A percentile compares a stretch with the other conserved stretches of the same genome.
These are phyloP conservation scores for Listronotus bonariensis DNA, from an alignment of 1,140 invertebrate species.

Conservation along the genomic window DNA sequence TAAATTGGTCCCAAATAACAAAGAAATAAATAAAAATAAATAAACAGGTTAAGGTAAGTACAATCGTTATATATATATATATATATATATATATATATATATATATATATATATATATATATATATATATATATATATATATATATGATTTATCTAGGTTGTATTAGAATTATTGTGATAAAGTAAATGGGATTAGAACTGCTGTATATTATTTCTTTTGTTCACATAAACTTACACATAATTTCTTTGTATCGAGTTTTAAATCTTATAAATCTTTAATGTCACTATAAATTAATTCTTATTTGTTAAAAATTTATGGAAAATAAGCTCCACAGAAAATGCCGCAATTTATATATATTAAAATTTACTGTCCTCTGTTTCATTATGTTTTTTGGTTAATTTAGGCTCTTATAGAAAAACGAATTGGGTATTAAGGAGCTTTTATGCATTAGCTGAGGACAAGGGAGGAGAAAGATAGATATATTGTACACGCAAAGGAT, in stretches of 20 bases:
- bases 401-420: conserved; percentile 20
- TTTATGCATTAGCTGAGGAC: conserved; percentile 4
- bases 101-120: no score
- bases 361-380: conserved; percentile 21
- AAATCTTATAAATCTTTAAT: conserved; percentile 10
- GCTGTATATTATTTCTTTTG: not conserved
- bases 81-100: no score
- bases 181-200: no score
- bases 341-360: conserved; percentile 24
- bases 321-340: conserved; percentile 18
- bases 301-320: conserved; percentile 20
- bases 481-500: conserved; percentile 3
- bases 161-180: no score
- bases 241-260: conserved; percentile 2
- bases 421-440: conserved; percentile 15
- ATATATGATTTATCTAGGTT: no score
- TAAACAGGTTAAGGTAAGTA: no score
- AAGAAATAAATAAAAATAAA: no score
- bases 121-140: no score
- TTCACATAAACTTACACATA: conserved; percentile 9
- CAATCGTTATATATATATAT: no score
- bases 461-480: conserved; percentile 10
- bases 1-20: no score
- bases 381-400: conserved; percentile 22
- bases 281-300: conserved; percentile 23